Base-by-base conservation (phyloP, 2,888 invertebrate genomes). In the Drosophila limbata region DNA sequence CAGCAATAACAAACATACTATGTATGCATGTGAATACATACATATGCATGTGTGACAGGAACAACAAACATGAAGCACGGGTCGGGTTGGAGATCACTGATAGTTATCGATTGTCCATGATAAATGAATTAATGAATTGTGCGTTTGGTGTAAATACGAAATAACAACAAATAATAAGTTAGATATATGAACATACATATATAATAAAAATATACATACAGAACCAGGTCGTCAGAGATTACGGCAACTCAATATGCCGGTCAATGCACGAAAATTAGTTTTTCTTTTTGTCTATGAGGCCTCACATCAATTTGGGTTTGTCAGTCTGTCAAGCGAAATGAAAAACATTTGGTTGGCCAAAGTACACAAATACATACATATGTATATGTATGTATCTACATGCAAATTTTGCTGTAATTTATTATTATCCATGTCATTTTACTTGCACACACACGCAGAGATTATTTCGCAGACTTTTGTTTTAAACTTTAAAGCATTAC, bases 231-330 rank as follows among this genome's bases (percentile, higher is more conserved):
- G 31, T 33, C 15, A 47, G 31, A 47, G 17, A 11, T 45, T 35
- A 31, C 11, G 39, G 81, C 52, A 77, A 70, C 50, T 56, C 45
- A 52, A 69, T 74, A 80, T 42, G 63, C 57, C 77, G 82, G 88
- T 86, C 83, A 89, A 80, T 86, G 84, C 48, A 74, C 79, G 81
- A 72, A 80, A 82, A 90, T 84, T 76, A 64, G 72, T 78, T 75
- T 88, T 82, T 66, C 65, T 50, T 33, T 35, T 13, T 57, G 17
- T 37, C 13, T 37, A 10, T 25, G 31, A 50, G 70, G 73, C 53
- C 66, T 52, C 60, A 67, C 67, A 69, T 79, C 72, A 75, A 66
- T 72, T 71, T 74, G 19, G 37, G 33, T 64, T 73, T 59, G 73
- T 67, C 73, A 56, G 57, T 71, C 68, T 60, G 81, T 81, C 73